Conservation (phyloP, 1,140 invertebrate genomes). For the Nymphalis io region DNA sequence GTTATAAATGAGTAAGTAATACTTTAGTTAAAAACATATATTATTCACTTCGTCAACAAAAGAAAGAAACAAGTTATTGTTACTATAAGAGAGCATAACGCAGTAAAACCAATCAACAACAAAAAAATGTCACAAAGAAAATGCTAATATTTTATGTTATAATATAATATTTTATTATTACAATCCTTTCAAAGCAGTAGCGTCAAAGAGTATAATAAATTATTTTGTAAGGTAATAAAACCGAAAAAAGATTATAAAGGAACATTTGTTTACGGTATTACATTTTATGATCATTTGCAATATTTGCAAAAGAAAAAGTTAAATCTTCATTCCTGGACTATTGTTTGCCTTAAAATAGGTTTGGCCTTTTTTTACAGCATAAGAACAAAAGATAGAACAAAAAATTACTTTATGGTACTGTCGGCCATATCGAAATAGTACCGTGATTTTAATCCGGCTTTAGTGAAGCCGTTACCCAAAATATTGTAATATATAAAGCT, state of each 20-base stretch:
- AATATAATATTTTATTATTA: too few relatives aligned
- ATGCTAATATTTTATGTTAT: background rate
- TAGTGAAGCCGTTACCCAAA: too few relatives aligned
- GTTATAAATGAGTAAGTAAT: too few relatives aligned
- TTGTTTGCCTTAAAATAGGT: background rate
- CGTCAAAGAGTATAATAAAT: background rate
- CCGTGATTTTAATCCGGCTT: too few relatives aligned
- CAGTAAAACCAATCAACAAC: too few relatives aligned
- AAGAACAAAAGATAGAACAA: background rate
- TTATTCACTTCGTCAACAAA: too few relatives aligned
- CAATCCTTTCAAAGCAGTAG: background rate
- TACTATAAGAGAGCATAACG: too few relatives aligned
- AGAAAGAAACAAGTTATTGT: too few relatives aligned
- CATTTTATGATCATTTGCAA: background rate
- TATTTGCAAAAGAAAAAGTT: background rate
- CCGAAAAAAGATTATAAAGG: background rate
- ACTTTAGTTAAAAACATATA: too few relatives aligned
- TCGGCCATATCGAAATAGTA: background rate
- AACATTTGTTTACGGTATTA: background rate
- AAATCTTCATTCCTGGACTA: background rate
- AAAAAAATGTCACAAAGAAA: too few relatives aligned
- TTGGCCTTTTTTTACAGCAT: constrained; percentile 8
- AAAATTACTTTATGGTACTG: background rate
- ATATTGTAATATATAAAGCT: too few relatives aligned
- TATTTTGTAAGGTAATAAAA: background rate